Base-by-base conservation (phyloP, 2,888 invertebrate species). In the Leptodirus hochenwartii region DNA sequence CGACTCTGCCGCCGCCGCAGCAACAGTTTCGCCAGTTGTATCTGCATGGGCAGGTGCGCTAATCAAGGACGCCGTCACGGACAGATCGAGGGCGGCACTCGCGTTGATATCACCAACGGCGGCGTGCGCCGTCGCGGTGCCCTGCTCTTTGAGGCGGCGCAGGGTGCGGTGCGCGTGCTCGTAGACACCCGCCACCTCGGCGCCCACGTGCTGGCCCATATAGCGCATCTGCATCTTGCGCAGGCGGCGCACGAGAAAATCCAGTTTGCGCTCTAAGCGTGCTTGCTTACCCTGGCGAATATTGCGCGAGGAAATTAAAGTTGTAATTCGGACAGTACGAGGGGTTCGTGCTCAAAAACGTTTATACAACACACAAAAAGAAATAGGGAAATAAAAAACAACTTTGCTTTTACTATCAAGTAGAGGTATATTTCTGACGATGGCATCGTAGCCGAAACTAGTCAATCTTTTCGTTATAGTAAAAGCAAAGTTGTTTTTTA, bases 121-220 rank as follows among this genome's bases (percentile, higher is more conserved):
- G 13, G 8, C 17, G 23, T 29, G n/a, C 23, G 29, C 22, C 13
- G 29, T 4, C 13, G 14, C 14, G 24, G 6, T 4, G 32, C 12
- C 6, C 25, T 22, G 25, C 11, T 10, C 15, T 25, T 9, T 24
- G 10, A 8, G 24, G 15, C 17, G 17, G 26, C 13, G 10, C 17
- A 36, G n/a, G 2, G 31, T 29, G 32, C 75, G 61, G 36, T 78
- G 74, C 15, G 77, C 76, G 45, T 73, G 66, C 37, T 78, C 76
- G 39, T 80, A 69, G 31, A 84, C 69, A 4, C 79, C 78, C 13
- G 70, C 66, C 8, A 78, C 68, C 52, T 90, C 85, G 40, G 78
- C 75, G 29, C 78, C 73, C 15, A 74, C 62, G 50, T 85, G 81
- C 36, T 71, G 71, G 4, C 82, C 80, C 49, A 82, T 65, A 17